These are phyloP conservation scores for Arvicanthis niloticus DNA, from an alignment of 2,113 vertebrate genomes.

Conservation along the genomic window DNA sequence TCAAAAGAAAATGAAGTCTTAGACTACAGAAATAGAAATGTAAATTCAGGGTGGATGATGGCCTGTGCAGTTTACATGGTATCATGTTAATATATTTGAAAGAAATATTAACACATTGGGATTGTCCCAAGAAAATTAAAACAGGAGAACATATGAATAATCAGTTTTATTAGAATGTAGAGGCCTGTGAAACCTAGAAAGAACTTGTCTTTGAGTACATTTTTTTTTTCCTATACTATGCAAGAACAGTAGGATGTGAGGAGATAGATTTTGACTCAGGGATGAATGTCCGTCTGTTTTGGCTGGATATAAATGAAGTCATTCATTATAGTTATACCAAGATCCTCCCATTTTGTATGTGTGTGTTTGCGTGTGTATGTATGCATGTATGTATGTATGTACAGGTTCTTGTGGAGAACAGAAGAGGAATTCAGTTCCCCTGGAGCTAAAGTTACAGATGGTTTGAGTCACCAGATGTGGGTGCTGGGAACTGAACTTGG, in stretches of 20 bases:
- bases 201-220: not conserved
- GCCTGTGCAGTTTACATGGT: not conserved
- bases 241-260: not conserved
- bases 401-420: not conserved
- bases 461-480: not conserved
- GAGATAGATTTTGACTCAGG: constrained; percentile 27
- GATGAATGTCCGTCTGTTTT: constrained; percentile 9
- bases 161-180: not conserved
- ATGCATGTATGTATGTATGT: not conserved
- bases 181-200: not conserved
- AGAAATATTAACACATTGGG: constrained; percentile 8
- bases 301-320: not conserved
- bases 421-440: not conserved
- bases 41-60: constrained; percentile 21
- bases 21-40: not conserved
- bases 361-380: not conserved
- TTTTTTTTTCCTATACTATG: not conserved
- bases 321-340: constrained; percentile 7
- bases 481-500: not conserved
- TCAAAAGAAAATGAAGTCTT: constrained; percentile 55
- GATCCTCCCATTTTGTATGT: not conserved
- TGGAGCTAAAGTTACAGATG: not conserved
- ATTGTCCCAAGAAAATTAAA: not conserved
- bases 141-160: not conserved
- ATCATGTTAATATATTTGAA: constrained; percentile 49